Base-by-base conservation (phyloP, 2,888 invertebrate genomes). In the Loripinus fragilis region DNA sequence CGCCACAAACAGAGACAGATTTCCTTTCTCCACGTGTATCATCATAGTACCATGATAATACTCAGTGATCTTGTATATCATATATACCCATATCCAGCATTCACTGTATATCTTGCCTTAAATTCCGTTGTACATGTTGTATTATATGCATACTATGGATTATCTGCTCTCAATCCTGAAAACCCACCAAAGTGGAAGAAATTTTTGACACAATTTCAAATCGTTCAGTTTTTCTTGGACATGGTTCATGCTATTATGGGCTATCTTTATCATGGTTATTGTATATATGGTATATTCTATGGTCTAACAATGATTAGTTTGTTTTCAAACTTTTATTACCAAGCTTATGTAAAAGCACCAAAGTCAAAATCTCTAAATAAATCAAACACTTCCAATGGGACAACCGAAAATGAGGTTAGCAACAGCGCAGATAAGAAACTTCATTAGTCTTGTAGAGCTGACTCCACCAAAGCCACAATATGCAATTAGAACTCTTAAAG, bases 11-110 rank as follows among this genome's bases (percentile, higher is more conserved):
- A 78, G 8, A 84, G 92, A 28, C 93, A 93, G 85, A 91, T 93
- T 45, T 88, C 91, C 23, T 88, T 92, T 70, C 88, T 93, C 7
- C 93, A 93, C 79, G 89, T 93, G 0, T 93, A 91, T 76, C 93
- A 93, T 76, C 93, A 93, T 76, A 82, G 91, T 65, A 89, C 90
- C 68, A 93, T 93, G 91, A 72, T 93, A 42, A 83, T 93, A 15
- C 88, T 93, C 2, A 90, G 91, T 33, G 91, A 93, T 75, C 83
- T 89, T 38, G 86, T 87, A 1, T 88, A 87, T 74, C 81, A 83
- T 33, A 70, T 76, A 38, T 90, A 89, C 64, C 88, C 91, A n/a
- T 93, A 91, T 89, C 90, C 91, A 7, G 90, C 90, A 42, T 88
- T 93, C 41, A 90, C 91, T 12, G 60, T 88, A 5, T 89, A 90